A percentile compares a stretch with the other conserved stretches of the same genome.
Conservation (phyloP, 2,888 invertebrate genomes). For the Abscondita cerata region DNA sequence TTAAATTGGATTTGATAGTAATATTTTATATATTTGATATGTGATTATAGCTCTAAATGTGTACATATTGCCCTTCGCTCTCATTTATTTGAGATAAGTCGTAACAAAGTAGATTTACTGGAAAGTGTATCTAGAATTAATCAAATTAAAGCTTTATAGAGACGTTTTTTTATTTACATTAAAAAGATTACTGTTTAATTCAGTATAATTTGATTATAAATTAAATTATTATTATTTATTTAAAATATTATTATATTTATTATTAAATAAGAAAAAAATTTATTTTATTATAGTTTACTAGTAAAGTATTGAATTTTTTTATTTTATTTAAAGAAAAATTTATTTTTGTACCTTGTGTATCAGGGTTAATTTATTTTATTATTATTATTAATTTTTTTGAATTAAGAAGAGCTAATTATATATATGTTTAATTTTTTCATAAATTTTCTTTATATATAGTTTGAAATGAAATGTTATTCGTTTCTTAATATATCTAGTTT, state of each 20-base stretch:
- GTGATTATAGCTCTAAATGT: conserved; percentile 64
- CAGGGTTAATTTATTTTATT: conserved; percentile 68
- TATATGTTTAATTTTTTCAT: conserved; percentile 65
- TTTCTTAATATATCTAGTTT: conserved; percentile 73
- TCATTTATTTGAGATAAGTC: conserved; percentile 77
- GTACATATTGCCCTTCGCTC: conserved; percentile 84
- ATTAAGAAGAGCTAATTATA: conserved; percentile 68
- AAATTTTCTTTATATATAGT: conserved; percentile 68
- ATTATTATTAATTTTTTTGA: conserved; percentile 61
- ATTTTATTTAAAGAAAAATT: conserved; percentile 47
- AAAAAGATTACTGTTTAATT: conserved; percentile 46
- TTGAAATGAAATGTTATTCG: conserved; percentile 72
- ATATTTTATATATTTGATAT: conserved; percentile 46
- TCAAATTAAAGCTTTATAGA: conserved; percentile 67
- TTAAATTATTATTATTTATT: conserved; percentile 48
- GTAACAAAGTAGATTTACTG: conserved; percentile 82
- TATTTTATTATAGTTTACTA: conserved; percentile 61
- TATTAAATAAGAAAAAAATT: conserved; percentile 62
- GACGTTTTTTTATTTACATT: conserved; percentile 74
- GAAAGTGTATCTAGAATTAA: conserved; percentile 73
- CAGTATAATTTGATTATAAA: conserved; percentile 46
- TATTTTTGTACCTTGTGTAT: conserved; percentile 54
- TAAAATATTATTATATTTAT: conserved; percentile 59
- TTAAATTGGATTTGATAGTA: conserved; percentile 74
- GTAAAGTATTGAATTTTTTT: conserved; percentile 67